These are phyloP conservation scores for Stenodema calcarata DNA, from an alignment of 2,888 invertebrate species.

Conservation along the genomic window DNA sequence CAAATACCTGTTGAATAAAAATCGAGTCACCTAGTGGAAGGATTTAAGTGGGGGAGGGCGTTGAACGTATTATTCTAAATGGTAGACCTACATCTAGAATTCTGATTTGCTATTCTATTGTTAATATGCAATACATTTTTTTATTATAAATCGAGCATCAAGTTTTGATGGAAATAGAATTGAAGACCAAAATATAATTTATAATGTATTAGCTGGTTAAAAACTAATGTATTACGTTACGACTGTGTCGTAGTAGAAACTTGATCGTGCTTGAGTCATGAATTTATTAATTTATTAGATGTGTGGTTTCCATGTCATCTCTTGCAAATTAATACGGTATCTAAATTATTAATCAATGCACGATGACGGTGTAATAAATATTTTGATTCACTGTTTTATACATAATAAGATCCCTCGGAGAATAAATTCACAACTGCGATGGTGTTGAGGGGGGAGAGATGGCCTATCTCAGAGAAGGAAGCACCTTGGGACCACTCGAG, in stretches of 20 bases:
- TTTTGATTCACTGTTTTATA: neutral
- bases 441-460: neutral
- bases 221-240: too few species aligned
- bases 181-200: neutral
- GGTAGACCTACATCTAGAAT: too few species aligned
- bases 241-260: too few species aligned
- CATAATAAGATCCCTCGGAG: neutral
- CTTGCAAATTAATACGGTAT: neutral
- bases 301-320: neutral
- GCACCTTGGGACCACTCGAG: neutral
- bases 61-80: too few species aligned
- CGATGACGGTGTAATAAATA: neutral
- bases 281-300: neutral
- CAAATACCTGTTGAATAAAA: too few species aligned
- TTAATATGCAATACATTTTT: too few species aligned
- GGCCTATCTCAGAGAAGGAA: neutral
- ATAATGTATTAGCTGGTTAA: too few species aligned
- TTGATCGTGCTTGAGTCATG: neutral
- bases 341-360: neutral
- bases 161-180: neutral
- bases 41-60: too few species aligned
- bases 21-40: too few species aligned
- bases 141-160: neutral
- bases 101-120: too few species aligned
- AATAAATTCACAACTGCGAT: neutral